Percentiles rank a stretch among this genome's conserved stretches.
These are phyloP conservation scores for Gallinago nigripennis DNA, from an alignment of 2,797 vertebrate genomes.

Conservation along the genomic window DNA sequence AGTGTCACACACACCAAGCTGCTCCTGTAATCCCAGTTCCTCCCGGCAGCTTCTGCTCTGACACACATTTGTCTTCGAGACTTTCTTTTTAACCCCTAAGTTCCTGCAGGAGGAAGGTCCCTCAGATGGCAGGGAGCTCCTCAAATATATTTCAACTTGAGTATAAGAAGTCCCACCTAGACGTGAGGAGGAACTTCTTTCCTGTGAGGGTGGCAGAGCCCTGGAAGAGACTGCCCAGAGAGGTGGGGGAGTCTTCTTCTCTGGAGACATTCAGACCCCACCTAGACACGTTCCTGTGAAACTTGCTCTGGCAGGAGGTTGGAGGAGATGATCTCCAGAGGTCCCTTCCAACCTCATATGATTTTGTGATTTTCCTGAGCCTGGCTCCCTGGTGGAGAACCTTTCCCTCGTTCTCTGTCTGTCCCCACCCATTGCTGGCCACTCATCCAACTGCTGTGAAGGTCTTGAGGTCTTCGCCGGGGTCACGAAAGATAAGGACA, in stretches of 20 bases:
- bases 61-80: slow-evolving; percentile 14
- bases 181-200: too few relatives aligned
- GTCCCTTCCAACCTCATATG: too few relatives aligned
- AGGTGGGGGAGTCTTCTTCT: too few relatives aligned
- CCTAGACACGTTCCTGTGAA: too few relatives aligned
- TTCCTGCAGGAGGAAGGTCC: not conserved
- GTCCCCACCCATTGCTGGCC: not conserved
- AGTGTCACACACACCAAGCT: slow-evolving; percentile 46
- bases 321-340: too few relatives aligned
- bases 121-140: not conserved
- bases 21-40: slow-evolving; percentile 39
- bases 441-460: not conserved
- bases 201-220: too few relatives aligned
- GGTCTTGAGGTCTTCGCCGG: not conserved
- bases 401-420: not conserved
- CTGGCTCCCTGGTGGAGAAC: rapidly evolving
- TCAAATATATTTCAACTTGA: not conserved
- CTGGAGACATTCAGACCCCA: too few relatives aligned
- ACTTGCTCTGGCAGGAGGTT: too few relatives aligned
- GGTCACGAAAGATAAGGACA: not conserved
- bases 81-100: slow-evolving; percentile 22
- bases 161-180: too few relatives aligned
- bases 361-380: too few relatives aligned
- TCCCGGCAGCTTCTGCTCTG: slow-evolving; percentile 42
- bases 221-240: too few relatives aligned